Conservation (phyloP, 64 coral and sea anemone species). For the Platygyra sinensis region DNA sequence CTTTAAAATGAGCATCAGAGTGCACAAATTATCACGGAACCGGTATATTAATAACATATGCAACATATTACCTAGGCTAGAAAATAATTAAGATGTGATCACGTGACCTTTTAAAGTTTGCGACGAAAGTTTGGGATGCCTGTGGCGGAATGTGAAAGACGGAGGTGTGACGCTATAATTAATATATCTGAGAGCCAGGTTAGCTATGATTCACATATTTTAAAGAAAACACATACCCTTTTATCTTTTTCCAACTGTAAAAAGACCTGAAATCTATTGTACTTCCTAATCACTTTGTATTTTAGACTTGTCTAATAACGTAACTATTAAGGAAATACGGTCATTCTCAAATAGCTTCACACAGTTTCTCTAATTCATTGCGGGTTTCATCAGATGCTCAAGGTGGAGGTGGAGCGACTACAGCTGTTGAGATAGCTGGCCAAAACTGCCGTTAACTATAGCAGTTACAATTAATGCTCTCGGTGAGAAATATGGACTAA, state of each 20-base stretch:
- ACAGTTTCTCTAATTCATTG: slow-evolving; percentile 4
- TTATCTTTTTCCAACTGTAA: no score
- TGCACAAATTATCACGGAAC: no score
- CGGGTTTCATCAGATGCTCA: slow-evolving; percentile 7
- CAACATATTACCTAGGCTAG: no score
- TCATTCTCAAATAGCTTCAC: neutral
- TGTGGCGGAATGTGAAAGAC: neutral
- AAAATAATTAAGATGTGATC: no score
- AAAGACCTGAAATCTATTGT: no score
- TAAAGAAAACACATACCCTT: no score
- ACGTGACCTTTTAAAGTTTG: neutral
- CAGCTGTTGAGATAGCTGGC: slow-evolving; percentile 2
- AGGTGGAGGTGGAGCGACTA: neutral
- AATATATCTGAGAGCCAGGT: neutral
- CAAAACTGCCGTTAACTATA: neutral
- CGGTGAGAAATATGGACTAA: neutral
- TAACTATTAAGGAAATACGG: no score
- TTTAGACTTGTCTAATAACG: no score
- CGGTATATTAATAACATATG: no score
- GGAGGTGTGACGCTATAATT: neutral
- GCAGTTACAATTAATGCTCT: neutral
- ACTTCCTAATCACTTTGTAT: no score
- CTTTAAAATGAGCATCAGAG: no score
- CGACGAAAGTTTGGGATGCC: neutral
- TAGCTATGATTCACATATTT: neutral